Evolutionary conservation across 2,797 vertebrate species (phyloP), one percentile per base, ranked within the genome.

Genomic region (Atherinosoma microstoma): DNA sequence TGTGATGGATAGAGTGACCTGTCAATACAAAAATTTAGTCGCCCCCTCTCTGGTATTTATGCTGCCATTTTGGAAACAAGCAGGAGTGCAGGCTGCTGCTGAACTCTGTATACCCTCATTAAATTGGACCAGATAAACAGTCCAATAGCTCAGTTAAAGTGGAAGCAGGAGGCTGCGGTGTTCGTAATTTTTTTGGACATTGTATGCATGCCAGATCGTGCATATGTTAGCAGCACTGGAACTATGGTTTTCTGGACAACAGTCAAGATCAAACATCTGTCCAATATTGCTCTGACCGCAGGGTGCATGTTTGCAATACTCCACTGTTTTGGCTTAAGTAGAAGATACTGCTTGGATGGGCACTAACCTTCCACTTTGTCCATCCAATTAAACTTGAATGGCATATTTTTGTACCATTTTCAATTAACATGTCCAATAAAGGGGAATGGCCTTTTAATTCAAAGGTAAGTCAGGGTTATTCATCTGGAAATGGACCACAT

Each of bases 211-310:
- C 71, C 73, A 84, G 53, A 58, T 72, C 57, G 70, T 82, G 62
- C 70, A 47, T 64, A 51, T 82, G 78, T 84, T 64, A 73, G 67
- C 64, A 73, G 74, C 57, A 42, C 0, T 61, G n/a, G 63, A 72
- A 32, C 35, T 58, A 8, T 59, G 56, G 34, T 18, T 47, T 36
- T 42, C 24, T 67, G 38, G 58, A 60, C 53, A 27, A 7, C 56
- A 42, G 45, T 66, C 64, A 73, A 73, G 79, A 70, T 60, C 67
- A 36, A 81, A 82, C 78, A 83, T 88, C 83, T 84, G 86, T 79
- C 71, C 16, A 68, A 58, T 83, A 74, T 84, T 70, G 18, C 64
- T 60, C 27, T 8, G 2, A 73, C 65, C 54, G 32, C 40, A 64
- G 58, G 68, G 57, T 57, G 34, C 58, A 40, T 63, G 35, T 64